Percentiles rank a stretch among this genome's conserved stretches.
phyloP scores from a whole-genome alignment of 2,888 invertebrate genomes.

The Branchinecta sandiegonensis region DNA sequence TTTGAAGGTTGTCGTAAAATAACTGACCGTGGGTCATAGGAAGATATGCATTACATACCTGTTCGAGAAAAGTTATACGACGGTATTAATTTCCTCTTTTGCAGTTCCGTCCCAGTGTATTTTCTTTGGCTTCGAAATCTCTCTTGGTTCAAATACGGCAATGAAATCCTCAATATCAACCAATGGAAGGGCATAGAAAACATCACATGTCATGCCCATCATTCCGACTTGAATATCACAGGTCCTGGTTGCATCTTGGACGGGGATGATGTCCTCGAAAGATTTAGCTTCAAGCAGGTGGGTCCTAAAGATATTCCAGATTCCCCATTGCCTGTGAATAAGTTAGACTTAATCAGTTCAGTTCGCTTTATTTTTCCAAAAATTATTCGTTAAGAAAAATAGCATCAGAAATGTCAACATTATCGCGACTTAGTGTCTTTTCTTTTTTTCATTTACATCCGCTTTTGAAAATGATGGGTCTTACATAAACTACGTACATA shows the following conservation, averaged over 20 bases:
- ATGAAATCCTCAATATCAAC: conserved; percentile 72
- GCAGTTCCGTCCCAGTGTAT: conserved; percentile 65
- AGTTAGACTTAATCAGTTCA: too few relatives aligned
- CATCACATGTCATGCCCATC: conserved; percentile 46
- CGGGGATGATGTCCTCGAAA: conserved; percentile 61
- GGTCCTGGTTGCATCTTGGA: conserved; percentile 43
- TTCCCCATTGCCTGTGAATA: too few relatives aligned
- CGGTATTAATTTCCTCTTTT: conserved; percentile 25
- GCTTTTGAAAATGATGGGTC: too few relatives aligned
- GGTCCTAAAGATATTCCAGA: conserved; percentile 23
- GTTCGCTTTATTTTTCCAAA: too few relatives aligned
- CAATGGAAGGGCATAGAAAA: conserved; percentile 68
- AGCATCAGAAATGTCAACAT: too few relatives aligned
- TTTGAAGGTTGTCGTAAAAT: conserved; percentile 17
- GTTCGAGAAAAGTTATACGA: not conserved
- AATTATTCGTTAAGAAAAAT: too few relatives aligned
- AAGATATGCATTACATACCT: not conserved
- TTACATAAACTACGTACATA: too few relatives aligned
- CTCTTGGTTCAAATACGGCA: conserved; percentile 85
- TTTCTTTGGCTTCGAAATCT: conserved; percentile 72
- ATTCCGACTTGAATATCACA: not conserved
- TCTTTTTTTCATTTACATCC: too few relatives aligned
- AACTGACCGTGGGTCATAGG: not conserved
- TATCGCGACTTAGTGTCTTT: too few relatives aligned
- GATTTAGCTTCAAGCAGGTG: conserved; percentile 60